Evolutionary conservation across 2,888 invertebrate species (phyloP).

Genomic region (Heteromyza rotundicornis): DNA sequence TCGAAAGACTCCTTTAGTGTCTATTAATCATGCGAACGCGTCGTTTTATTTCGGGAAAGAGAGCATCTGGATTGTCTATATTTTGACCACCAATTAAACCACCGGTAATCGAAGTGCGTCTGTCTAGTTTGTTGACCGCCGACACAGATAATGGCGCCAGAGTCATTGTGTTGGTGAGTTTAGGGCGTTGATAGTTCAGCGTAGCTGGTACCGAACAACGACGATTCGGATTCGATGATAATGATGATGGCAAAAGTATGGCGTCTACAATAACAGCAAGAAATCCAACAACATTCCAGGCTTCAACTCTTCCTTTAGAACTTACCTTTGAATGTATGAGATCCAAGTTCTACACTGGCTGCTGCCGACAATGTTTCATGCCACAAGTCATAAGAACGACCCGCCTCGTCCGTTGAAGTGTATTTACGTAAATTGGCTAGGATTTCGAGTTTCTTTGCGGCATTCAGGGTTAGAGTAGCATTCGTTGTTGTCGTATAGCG

Average conservation of each 20-base stretch:
- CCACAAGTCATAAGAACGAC: too few species aligned
- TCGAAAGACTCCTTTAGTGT: slow-evolving; percentile 39
- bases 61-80: slow-evolving; percentile 31
- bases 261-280: too few species aligned
- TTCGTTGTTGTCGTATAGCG: slow-evolving; percentile 32
- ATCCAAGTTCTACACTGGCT: slow-evolving; percentile 14
- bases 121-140: slow-evolving; percentile 26
- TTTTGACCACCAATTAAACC: slow-evolving; percentile 24
- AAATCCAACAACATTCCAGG: too few species aligned
- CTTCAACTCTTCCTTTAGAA: too few species aligned
- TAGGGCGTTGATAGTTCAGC: slow-evolving; percentile 45
- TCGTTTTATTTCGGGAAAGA: slow-evolving; percentile 48
- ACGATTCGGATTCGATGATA: slow-evolving; percentile 31
- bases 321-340: too few species aligned
- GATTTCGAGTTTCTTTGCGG: too few species aligned
- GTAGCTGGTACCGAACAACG: slow-evolving; percentile 50
- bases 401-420: slow-evolving; percentile 29
- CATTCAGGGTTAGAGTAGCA: slow-evolving; percentile 13
- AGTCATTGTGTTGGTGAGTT: slow-evolving; percentile 19
- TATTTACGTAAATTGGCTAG: slow-evolving; percentile 16
- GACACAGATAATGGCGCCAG: slow-evolving; percentile 7
- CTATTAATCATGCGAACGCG: slow-evolving; percentile 60
- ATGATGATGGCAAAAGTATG: too few species aligned
- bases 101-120: slow-evolving; percentile 41
- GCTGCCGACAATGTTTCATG: too few species aligned